Evolutionary conservation across 2,888 invertebrate genomes (phyloP), one percentile per base, ranked within the genome.

Genomic region (Mesoligia furuncula): DNA sequence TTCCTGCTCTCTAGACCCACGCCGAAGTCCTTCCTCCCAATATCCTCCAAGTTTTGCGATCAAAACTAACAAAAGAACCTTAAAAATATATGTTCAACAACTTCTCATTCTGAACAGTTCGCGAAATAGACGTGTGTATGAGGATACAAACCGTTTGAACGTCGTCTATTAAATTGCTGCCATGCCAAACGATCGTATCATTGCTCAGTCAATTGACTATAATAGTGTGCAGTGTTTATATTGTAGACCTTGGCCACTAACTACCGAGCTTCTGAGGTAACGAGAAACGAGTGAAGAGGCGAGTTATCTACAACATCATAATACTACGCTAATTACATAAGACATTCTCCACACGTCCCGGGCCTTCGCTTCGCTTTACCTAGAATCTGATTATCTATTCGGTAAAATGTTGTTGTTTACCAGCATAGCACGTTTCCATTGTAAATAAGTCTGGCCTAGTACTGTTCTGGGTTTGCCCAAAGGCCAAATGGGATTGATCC

Each of bases 131-230:
- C 9, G 54, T 62, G 20, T 39, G n/a, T 71, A 79, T 79, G 45
- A 72, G 54, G 72, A 77, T 65, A 80, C 73, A 65, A 73, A 80
- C 73, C 73, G 61, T 72, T 80, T 75, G 72, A 74, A 73, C 68
- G 62, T 74, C 70, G 79, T 86, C 84, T 85, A 86, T 85, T 81
- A 86, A 89, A 89, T 88, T 87, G 90, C 88, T 88, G 83, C 80
- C 77, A 90, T 85, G 86, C 85, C 89, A 88, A 90, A 89, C 78
- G 85, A 91, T 90, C 80, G 84, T 87, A 87, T 86, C 86, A 89
- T 88, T 88, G 87, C 87, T 87, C 87, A 83, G 86, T 90, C 91
- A 93, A 94, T 93, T 92, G 92, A 85, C 89, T 90, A 85, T 91
- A 93, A 92, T 91, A 90, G 89, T 84, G 77, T 73, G 73, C 75